Base-by-base conservation (phyloP, 2,888 invertebrate species). In the Drosophila bunnanda region DNA sequence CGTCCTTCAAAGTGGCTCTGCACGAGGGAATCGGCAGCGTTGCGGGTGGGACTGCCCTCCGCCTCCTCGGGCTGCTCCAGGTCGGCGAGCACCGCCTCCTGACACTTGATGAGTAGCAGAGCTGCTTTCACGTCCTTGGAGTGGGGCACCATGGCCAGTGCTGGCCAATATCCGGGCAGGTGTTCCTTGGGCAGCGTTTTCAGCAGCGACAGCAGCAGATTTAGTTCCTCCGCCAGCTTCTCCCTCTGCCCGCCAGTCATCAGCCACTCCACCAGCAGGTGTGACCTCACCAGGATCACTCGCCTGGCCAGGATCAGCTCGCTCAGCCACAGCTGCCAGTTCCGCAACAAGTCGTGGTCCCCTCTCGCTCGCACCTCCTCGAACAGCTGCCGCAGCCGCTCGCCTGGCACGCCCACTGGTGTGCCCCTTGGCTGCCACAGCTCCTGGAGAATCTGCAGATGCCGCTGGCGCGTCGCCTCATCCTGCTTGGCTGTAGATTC, bases 101-200 rank as follows among this genome's bases (percentile, higher is more conserved):
- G 60, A 41, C 77, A 71, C 25, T 61, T 34, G 17, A 77, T 41
- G 7, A 75, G 57, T 22, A 67, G n/a, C 20, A 64, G 46, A 10
- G 60, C 62, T 9, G 46, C 22, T 7, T 54, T 52, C 13, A 53
- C 38, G 2, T 50, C 36, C 6, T 17, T 44, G 6, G 53, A 20
- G 17, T 43, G 28, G 6, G 22, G 22, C 5, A 67, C 20, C 4
- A 17, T 34, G 17, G 50, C 57, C 32, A 65, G 2, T 2, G 17
- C 12, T 2, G 58, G 44, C 75, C 75, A 77, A 13, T 44, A 52
- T 0, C 1, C 30, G 1, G 34, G 22, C 7, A 64, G 94, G 90
- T 93, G 92, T 32, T 95, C 79, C 61, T 93, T 93, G 82, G 93
- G 93, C 9, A 95, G 93, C 34, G 55, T 91, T 2, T 25, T 53